Base-by-base conservation (phyloP, 1,140 invertebrate genomes). In the Drosophila asahinai region DNA sequence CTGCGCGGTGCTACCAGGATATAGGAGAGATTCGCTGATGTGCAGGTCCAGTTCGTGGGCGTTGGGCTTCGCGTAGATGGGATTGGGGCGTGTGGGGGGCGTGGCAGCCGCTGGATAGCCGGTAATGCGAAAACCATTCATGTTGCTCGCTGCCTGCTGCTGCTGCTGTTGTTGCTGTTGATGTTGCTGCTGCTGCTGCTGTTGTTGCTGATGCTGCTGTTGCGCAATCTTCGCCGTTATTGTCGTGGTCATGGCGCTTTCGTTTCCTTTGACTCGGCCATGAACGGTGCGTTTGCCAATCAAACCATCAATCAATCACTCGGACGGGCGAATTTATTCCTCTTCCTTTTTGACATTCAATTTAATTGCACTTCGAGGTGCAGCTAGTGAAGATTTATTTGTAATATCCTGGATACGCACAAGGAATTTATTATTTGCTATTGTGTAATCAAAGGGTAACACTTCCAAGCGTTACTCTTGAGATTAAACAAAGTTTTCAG, bases 111-210 rank as follows among this genome's bases (percentile, higher is more conserved):
- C 87, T 48, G 91, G 91, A 65, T 92, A 92, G 40, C 91, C 91
- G 7, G 91, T 91, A 36, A 92, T 92, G 27, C 91, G 91, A 65
- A 92, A 92, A 62, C 91, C 91, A 91, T 92, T 92, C 90, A 92
- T 92, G 48, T 27, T 83, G 68, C 52, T 64, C 45, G 40, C 51
- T 65, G 47, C 25, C 19, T 49, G 51, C 30, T 71, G 55, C 36
- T 55, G 68, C 14, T 59, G 61, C 12, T 63, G 71, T 12, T 72
- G 80, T 2, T 64, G 64, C 12, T 64, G 51, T 1, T 58, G 61
- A 5, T 75, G 63, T 4, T 77, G 77, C 15, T 77, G 47, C 17
- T 70, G 72, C 3, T 65, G 19, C 4, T 79, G 55, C 4, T 65
- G 61, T 17, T 71, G 55, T 4, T 77, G 68, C 12, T 81, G 80